Percentiles rank a stretch among this genome's conserved stretches.
Conservation (phyloP, 2,113 vertebrate genomes). For the Syrrhaptes paradoxus region DNA sequence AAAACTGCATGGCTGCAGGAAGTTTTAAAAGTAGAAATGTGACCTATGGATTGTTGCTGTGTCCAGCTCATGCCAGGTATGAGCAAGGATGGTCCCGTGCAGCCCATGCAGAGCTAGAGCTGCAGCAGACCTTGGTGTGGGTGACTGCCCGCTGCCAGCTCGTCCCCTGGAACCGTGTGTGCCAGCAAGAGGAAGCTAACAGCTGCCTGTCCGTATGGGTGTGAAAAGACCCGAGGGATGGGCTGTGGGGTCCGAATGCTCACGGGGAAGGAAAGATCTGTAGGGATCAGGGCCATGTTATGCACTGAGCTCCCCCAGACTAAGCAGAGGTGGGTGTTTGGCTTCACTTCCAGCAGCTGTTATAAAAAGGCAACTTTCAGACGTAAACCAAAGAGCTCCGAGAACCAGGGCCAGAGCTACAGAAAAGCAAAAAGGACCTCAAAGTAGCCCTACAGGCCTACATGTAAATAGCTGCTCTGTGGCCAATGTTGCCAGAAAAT, state of each 20-base stretch:
- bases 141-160: neutral
- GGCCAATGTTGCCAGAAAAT: neutral
- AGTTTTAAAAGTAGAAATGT: neutral
- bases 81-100: too few relatives aligned
- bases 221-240: neutral
- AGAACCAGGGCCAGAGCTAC: neutral
- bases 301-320: neutral
- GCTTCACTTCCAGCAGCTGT: neutral
- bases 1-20: neutral
- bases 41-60: neutral
- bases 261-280: neutral
- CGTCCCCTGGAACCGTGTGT: neutral
- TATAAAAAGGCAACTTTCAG: neutral
- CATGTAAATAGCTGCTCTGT: neutral
- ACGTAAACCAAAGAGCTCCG: neutral
- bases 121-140: neutral
- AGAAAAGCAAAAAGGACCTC: neutral
- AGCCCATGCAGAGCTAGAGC: neutral
- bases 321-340: neutral
- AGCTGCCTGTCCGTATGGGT: neutral
- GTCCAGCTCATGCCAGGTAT: neutral
- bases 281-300: rapidly evolving
- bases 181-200: neutral
- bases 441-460: neutral
- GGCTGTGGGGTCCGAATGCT: neutral